Percentiles rank a stretch among this genome's conserved stretches.
These are phyloP conservation scores for Heliornis fulica DNA, from an alignment of 2,113 vertebrate genomes.

Conservation along the genomic window DNA sequence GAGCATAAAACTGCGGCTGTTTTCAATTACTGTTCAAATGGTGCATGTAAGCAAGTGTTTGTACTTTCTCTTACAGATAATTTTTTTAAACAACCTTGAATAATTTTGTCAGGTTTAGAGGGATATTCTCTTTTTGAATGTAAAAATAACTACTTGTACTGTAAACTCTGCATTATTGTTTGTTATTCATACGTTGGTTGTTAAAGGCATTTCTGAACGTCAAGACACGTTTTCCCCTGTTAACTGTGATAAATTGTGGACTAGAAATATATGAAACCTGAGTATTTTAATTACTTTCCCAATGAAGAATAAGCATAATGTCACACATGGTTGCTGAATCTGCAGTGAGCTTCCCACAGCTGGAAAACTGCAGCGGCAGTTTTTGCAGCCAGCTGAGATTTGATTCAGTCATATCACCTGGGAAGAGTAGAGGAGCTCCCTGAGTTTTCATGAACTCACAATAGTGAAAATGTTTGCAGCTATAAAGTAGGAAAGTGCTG, in stretches of 20 bases:
- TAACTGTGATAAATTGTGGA: not conserved
- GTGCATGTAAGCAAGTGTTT: not conserved
- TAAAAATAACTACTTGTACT: not conserved
- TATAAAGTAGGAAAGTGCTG: not conserved
- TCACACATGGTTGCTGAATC: not conserved
- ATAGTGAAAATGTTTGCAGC: not conserved
- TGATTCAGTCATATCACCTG: not conserved
- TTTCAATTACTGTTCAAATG: not conserved
- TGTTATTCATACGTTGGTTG: not conserved
- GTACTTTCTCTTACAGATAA: not conserved
- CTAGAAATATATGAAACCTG: not conserved
- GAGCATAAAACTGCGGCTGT: not conserved
- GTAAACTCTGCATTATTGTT: not conserved
- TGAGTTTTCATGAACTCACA: not conserved
- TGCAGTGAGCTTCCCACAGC: not conserved
- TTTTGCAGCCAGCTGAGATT: slow-evolving; percentile 4
- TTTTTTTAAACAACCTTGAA: not conserved
- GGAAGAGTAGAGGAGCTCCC: not conserved
- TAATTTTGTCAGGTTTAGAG: not conserved
- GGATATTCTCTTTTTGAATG: not conserved
- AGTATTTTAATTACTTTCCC: not conserved
- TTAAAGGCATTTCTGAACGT: not conserved
- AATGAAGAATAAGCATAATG: slow-evolving; percentile 33
- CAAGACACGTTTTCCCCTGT: not conserved
- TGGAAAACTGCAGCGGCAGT: not conserved